Evolutionary conservation across 2,888 invertebrate species (phyloP).

Genomic region (Ectemnius cavifrons): DNA sequence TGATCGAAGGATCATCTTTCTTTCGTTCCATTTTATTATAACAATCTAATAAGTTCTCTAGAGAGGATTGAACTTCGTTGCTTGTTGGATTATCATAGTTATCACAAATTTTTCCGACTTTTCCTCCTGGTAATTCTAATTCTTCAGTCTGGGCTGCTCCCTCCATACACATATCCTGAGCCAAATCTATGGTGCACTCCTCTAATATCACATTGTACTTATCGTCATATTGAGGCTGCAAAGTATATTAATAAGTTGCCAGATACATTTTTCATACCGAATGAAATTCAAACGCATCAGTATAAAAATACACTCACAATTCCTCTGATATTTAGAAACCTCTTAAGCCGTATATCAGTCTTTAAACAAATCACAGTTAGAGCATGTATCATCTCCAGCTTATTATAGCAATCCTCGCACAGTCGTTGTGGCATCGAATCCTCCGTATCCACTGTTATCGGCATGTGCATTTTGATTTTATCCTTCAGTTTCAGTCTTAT

Average conservation of each 20-base stretch:
- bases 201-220: conserved; percentile 56
- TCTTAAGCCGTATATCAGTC: conserved; percentile 64
- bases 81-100: conserved; percentile 21
- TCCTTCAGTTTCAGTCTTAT: conserved; percentile 60
- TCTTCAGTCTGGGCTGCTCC: conserved; percentile 23
- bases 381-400: conserved; percentile 63
- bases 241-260: conserved; percentile 25
- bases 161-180: conserved; percentile 49
- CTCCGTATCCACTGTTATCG: conserved; percentile 56
- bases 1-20: conserved; percentile 13
- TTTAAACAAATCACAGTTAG: conserved; percentile 60
- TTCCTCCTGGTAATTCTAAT: conserved; percentile 24
- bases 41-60: conserved; percentile 49
- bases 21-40: conserved; percentile 19
- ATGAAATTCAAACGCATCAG: neutral
- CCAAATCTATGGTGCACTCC: conserved; percentile 52
- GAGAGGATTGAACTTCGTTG: conserved; percentile 44
- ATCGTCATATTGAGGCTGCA: conserved; percentile 58
- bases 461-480: conserved; percentile 68
- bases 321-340: conserved; percentile 59
- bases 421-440: conserved; percentile 65
- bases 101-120: conserved; percentile 27
- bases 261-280: neutral
- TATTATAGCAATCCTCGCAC: conserved; percentile 62
- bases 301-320: conserved; percentile 50